These are phyloP conservation scores for Phyllopteryx taeniolatus DNA, from an alignment of 2,113 vertebrate species.

Conservation along the genomic window DNA sequence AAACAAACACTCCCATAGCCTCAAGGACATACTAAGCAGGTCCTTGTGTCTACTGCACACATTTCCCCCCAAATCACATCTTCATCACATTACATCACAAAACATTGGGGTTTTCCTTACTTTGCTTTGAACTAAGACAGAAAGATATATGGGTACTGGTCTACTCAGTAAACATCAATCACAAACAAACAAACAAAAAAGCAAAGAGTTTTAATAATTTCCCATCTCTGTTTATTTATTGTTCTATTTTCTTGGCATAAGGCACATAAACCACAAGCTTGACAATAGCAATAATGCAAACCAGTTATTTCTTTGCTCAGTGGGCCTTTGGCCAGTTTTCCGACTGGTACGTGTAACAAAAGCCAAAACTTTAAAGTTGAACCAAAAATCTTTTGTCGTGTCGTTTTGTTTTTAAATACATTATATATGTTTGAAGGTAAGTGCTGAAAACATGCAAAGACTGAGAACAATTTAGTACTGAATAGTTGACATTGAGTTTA, in stretches of 20 bases:
- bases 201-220: slow-evolving; percentile 17
- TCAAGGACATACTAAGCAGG: slow-evolving; percentile 48
- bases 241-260: slow-evolving; percentile 25
- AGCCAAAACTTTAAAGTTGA: slow-evolving; percentile 9
- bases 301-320: slow-evolving; percentile 40
- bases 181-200: slow-evolving; percentile 23
- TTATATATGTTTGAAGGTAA: background rate
- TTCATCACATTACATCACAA: slow-evolving; percentile 61
- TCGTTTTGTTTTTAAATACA: background rate
- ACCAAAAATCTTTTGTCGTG: slow-evolving; percentile 13
- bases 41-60: slow-evolving; percentile 6
- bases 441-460: no score
- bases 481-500: no score
- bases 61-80: slow-evolving; percentile 36
- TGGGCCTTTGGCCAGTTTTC: slow-evolving; percentile 29
- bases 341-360: slow-evolving; percentile 28
- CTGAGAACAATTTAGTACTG: no score
- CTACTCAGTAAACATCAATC: background rate
- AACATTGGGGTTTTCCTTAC: slow-evolving; percentile 41
- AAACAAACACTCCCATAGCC: slow-evolving; percentile 45
- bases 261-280: slow-evolving; percentile 18
- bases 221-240: slow-evolving; percentile 39
- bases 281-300: slow-evolving; percentile 34
- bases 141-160: background rate
- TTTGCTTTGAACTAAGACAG: slow-evolving; percentile 27